A percentile compares a stretch with the other conserved stretches of the same genome.
Evolutionary conservation across 2,888 invertebrate species (phyloP).

Genomic region (Stenodema calcarata): DNA sequence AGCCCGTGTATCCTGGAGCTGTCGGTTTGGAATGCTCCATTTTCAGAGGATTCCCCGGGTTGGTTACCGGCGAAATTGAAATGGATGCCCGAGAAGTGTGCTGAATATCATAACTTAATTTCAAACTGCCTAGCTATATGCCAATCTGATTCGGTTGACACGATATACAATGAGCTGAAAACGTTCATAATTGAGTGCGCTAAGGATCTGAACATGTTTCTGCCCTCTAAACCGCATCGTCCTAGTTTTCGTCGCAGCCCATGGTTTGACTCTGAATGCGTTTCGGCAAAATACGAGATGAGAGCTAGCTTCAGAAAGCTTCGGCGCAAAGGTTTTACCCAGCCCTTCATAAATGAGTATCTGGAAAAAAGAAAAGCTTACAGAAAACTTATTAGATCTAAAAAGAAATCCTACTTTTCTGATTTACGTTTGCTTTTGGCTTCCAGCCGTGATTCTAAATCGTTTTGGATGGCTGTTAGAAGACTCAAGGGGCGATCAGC

Average conservation of each 20-base stretch:
- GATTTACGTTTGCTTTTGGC: not conserved
- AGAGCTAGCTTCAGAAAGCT: not conserved
- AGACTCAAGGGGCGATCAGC: not conserved
- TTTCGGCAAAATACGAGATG: not conserved
- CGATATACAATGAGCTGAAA: not conserved
- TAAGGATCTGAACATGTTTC: too few species aligned
- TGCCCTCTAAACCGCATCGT: too few species aligned
- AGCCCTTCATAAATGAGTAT: not conserved
- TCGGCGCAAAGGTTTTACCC: not conserved
- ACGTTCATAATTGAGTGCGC: not conserved
- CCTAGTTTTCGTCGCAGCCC: not conserved
- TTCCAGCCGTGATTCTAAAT: too few species aligned
- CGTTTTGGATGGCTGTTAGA: not conserved
- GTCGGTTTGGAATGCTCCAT: too few species aligned
- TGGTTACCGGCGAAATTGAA: not conserved
- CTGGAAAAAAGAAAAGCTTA: not conserved
- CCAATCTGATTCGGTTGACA: not conserved
- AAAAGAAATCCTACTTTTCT: too few species aligned
- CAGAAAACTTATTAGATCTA: not conserved
- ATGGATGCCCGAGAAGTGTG: not conserved
- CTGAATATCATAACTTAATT: not conserved
- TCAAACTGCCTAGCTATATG: not conserved
- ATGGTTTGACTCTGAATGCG: slow-evolving; percentile 7
- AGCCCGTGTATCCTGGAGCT: too few species aligned
- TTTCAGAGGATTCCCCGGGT: not conserved